Evolutionary conservation across 1,140 invertebrate species (phyloP), one percentile per base, ranked within the genome.

Genomic region (Sminthurides bifidus): DNA sequence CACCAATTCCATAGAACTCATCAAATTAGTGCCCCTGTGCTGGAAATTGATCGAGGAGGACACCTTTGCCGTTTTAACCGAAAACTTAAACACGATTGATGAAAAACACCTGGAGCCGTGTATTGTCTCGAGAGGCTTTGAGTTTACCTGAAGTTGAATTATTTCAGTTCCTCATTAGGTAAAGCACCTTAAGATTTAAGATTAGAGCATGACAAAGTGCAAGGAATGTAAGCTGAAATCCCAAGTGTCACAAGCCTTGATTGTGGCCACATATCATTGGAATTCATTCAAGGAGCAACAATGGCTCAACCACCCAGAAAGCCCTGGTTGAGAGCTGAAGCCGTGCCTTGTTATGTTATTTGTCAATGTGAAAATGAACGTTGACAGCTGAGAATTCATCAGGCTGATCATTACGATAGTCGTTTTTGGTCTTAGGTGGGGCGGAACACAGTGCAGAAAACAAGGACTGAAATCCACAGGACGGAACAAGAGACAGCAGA

Each of bases 341-440:
- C n/a, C n/a, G n/a, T n/a, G n/a, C n/a, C n/a, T n/a, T n/a, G n/a
- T n/a, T n/a, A n/a, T n/a, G n/a, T n/a, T n/a, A n/a, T n/a, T n/a
- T n/a, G n/a, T n/a, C n/a, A n/a, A n/a, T n/a, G n/a, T n/a, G n/a
- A n/a, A n/a, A n/a, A n/a, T n/a, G n/a, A n/a, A n/a, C n/a, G n/a
- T n/a, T n/a, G n/a, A n/a, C n/a, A n/a, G n/a, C n/a, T n/a, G n/a
- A n/a, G n/a, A n/a, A n/a, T n/a, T n/a, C n/a, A n/a, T n/a, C n/a
- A n/a, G n/a, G n/a, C n/a, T n/a, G n/a, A n/a, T n/a, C n/a, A n/a
- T n/a, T n/a, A n/a, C n/a, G n/a, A n/a, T n/a, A n/a, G n/a, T n/a
- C n/a, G n/a, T n/a, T n/a, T n/a, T n/a, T 51, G 51, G 21, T 52
- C 43, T 27, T 41, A 61, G 59, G 52, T 61, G 59, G 59, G 59